phyloP scores from a whole-genome alignment of 2,113 vertebrate species.

The Eulemur macaco region DNA sequence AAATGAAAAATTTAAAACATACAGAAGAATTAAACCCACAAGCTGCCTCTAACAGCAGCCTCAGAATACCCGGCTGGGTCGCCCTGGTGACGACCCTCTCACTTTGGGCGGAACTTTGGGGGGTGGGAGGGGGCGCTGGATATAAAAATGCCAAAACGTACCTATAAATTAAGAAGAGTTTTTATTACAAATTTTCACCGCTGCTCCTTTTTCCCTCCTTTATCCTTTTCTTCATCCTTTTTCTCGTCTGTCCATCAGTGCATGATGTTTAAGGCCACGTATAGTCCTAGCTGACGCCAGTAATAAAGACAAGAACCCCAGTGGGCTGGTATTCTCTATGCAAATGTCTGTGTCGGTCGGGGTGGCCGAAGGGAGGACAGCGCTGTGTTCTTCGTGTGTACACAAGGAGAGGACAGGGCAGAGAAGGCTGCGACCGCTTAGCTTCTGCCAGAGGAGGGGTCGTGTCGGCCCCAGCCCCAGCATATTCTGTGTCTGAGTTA shows the following conservation, averaged over 20 bases:
- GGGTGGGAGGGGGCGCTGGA: slow-evolving; percentile 80
- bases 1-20: slow-evolving; percentile 75
- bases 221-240: slow-evolving; percentile 75
- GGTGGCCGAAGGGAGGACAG: slow-evolving; percentile 77
- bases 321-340: slow-evolving; percentile 86
- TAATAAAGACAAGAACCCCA: slow-evolving; percentile 85
- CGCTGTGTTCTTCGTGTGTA: slow-evolving; percentile 64
- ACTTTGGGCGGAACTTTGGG: slow-evolving; percentile 86
- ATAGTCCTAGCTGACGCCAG: slow-evolving; percentile 84
- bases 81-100: slow-evolving; percentile 82
- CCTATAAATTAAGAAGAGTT: slow-evolving; percentile 83
- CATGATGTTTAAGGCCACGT: slow-evolving; percentile 88
- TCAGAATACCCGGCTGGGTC: slow-evolving; percentile 81
- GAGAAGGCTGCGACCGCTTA: background rate
- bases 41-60: slow-evolving; percentile 83
- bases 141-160: slow-evolving; percentile 88
- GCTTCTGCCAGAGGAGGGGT: background rate
- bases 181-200: slow-evolving; percentile 85
- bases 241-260: slow-evolving; percentile 85
- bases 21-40: slow-evolving; percentile 77
- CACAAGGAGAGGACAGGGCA: background rate
- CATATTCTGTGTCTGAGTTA: slow-evolving; percentile 61
- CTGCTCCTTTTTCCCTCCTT: slow-evolving; percentile 86
- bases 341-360: slow-evolving; percentile 80
- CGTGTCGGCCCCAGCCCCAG: background rate